These are phyloP conservation scores for Trichoplusia ni DNA, from an alignment of 1,140 invertebrate genomes.

Conservation along the genomic window DNA sequence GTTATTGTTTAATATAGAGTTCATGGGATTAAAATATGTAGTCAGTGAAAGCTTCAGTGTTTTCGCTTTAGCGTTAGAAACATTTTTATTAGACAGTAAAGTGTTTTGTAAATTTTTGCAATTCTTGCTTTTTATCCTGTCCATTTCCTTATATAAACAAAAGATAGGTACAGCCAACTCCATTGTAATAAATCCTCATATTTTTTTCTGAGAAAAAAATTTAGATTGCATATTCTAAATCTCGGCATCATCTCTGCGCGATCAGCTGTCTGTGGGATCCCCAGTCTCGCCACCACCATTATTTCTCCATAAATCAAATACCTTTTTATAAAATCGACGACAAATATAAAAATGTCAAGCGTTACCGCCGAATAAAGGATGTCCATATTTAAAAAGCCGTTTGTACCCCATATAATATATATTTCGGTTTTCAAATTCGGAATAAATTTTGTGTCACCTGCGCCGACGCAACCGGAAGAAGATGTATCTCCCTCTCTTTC, in stretches of 20 bases:
- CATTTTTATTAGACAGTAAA: no score
- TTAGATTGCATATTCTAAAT: no score
- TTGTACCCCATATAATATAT: slow-evolving; percentile 77
- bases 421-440: slow-evolving; percentile 77
- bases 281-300: slow-evolving; percentile 53
- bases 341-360: slow-evolving; percentile 79
- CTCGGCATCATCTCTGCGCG: not conserved
- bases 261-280: slow-evolving; percentile 14
- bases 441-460: slow-evolving; percentile 81
- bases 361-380: slow-evolving; percentile 71
- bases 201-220: no score
- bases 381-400: slow-evolving; percentile 80
- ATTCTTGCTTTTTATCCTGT: no score
- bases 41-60: no score
- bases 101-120: no score
- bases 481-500: slow-evolving; percentile 44
- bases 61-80: no score
- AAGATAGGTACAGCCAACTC: no score
- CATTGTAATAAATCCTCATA: no score
- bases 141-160: no score
- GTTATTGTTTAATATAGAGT: no score
- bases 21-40: no score
- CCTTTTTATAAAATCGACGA: slow-evolving; percentile 68
- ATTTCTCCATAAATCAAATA: slow-evolving; percentile 76
- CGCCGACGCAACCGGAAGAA: slow-evolving; percentile 76